These are phyloP conservation scores for Macropus fuliginosus DNA, from an alignment of 2,797 vertebrate genomes.

Conservation along the genomic window DNA sequence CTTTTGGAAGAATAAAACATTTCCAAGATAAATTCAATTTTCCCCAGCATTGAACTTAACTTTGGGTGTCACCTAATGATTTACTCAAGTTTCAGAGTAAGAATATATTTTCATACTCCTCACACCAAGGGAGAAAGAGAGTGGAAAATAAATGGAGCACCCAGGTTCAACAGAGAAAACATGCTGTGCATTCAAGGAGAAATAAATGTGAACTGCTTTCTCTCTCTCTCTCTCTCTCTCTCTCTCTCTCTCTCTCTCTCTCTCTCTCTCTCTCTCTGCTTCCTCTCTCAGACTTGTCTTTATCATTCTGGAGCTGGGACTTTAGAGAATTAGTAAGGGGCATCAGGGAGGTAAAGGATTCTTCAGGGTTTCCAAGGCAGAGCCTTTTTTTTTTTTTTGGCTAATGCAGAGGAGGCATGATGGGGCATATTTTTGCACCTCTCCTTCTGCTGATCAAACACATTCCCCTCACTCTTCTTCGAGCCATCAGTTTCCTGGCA, in stretches of 20 bases:
- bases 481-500: conserved; percentile 64
- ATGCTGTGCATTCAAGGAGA: conserved; percentile 20
- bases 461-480: conserved; percentile 74
- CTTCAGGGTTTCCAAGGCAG: conserved; percentile 67
- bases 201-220: conserved; percentile 13
- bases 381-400: conserved; percentile 69
- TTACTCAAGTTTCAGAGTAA: conserved; percentile 28
- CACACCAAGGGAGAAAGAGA: not conserved
- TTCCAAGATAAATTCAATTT: conserved; percentile 74
- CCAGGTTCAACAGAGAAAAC: not conserved
- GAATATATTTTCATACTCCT: conserved; percentile 13
- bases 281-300: conserved; percentile 47
- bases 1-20: conserved; percentile 75
- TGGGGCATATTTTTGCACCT: conserved; percentile 64
- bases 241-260: not conserved
- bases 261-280: not conserved
- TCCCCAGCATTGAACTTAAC: conserved; percentile 6
- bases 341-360: conserved; percentile 69
- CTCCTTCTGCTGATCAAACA: conserved; percentile 72
- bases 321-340: conserved; percentile 76
- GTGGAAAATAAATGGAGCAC: not conserved
- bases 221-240: not conserved
- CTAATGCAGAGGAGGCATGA: conserved; percentile 63
- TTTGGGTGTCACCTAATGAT: conserved; percentile 16
- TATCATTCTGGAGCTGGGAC: conserved; percentile 70